Percentiles rank a stretch among this genome's conserved stretches.
Evolutionary conservation across 2,797 vertebrate species (phyloP).

Genomic region (Cirrhinus mrigala): DNA sequence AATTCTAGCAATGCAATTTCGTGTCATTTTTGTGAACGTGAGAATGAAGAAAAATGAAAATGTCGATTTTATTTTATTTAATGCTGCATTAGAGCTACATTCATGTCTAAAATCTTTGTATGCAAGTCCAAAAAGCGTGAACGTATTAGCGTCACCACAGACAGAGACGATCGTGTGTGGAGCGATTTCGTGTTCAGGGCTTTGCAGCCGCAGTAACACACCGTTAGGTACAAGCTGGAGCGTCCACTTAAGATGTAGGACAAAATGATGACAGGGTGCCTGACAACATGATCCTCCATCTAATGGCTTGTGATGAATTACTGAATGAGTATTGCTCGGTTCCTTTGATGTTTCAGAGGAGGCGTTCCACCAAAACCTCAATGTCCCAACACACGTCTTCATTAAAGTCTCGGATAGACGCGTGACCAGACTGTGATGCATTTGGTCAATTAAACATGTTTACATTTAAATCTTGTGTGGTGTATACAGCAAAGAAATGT

Average conservation of each 20-base stretch:
- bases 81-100: background rate
- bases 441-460: constrained; percentile 2
- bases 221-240: constrained; percentile 12
- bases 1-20: background rate
- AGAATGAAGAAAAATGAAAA: background rate
- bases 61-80: background rate
- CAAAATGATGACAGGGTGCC: constrained; percentile 52
- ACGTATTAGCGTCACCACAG: background rate
- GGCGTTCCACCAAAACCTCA: constrained; percentile 53
- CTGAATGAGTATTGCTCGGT: constrained; percentile 28
- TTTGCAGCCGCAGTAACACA: background rate
- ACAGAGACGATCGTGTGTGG: background rate
- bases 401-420: constrained; percentile 38
- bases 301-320: constrained; percentile 58
- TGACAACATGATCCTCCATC: constrained; percentile 56
- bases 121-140: background rate
- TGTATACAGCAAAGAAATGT: constrained; percentile 11
- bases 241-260: constrained; percentile 28
- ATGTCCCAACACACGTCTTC: constrained; percentile 39
- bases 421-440: constrained; percentile 21
- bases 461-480: constrained; percentile 18
- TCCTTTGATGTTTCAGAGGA: constrained; percentile 52
- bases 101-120: background rate
- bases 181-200: background rate
- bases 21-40: background rate